phyloP scores from a whole-genome alignment of 2,888 invertebrate genomes.

The Formica aserva region DNA sequence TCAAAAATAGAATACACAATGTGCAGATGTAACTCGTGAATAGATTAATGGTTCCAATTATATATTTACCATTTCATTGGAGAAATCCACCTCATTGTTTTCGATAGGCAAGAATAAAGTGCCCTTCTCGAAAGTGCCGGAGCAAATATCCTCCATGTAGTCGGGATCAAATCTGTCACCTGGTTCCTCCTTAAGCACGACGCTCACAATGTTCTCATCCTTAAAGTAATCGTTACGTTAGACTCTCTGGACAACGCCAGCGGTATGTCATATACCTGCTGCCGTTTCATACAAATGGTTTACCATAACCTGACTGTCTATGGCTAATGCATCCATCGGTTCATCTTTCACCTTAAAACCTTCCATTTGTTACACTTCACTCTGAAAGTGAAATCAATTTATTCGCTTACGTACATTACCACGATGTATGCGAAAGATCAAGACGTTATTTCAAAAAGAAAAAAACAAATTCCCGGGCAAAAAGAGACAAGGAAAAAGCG shows the following conservation, averaged over 20 bases:
- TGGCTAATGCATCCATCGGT: constrained; percentile 79
- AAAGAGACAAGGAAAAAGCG: constrained; percentile 54
- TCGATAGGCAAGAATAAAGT: constrained; percentile 81
- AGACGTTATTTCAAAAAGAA: constrained; percentile 17
- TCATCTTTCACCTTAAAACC: constrained; percentile 80
- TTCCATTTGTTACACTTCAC: constrained; percentile 77
- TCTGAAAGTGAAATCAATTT: constrained; percentile 71
- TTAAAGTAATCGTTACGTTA: constrained; percentile 79
- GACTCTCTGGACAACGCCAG: constrained; percentile 65
- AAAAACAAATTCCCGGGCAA: constrained; percentile 49
- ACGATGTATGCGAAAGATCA: constrained; percentile 20
- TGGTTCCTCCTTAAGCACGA: constrained; percentile 83
- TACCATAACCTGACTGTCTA: constrained; percentile 83
- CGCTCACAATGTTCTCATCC: constrained; percentile 84
- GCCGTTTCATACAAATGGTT: constrained; percentile 77
- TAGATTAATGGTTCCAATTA: neutral
- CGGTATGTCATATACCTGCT: constrained; percentile 66
- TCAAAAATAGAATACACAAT: neutral
- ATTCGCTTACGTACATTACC: constrained; percentile 51
- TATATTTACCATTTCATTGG: constrained; percentile 83
- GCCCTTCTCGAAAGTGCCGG: constrained; percentile 83
- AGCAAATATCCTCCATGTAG: constrained; percentile 84
- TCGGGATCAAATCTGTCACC: constrained; percentile 81
- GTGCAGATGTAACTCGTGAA: neutral
- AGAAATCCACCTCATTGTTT: constrained; percentile 83